Evolutionary conservation across 2,113 vertebrate species (phyloP), one percentile per base, ranked within the genome.

Genomic region (Leptosomus discolor): DNA sequence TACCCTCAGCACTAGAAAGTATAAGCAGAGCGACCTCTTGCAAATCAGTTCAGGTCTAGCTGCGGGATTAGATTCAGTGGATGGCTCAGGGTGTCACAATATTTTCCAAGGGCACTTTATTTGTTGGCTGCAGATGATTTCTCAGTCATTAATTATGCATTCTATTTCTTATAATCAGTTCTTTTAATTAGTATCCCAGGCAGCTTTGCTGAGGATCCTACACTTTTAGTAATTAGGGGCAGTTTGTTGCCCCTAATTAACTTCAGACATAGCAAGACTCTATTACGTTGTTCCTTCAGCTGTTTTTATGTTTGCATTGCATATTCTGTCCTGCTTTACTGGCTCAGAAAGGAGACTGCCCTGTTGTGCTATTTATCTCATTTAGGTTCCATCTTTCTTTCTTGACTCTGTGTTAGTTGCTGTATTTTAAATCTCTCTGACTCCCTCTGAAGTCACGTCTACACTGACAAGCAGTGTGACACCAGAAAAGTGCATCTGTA

Each of bases 201-300:
- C 85, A 94, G 92, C 88, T 92, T 94, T 85, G 84, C 78, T 77
- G 26, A 93, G 15, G 50, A 95, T 93, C 78, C 88, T 78, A 90
- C 88, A 90, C 71, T 96, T 94, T 17, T 18, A 95, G 77, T 95
- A 95, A 97, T 95, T 69, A 96, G 60, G 93, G 95, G 90, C 82
- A 95, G 81, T 90, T 92, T 95, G 79, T 57, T 97, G 90, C 68
- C 81, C 94, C 85, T 97, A 95, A 97, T 96, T 97, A 97, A 94
- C 90, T 95, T 92, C 85, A 95, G 78, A 79, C 58, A 77, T 41
- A 94, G 63, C 29, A 61, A 90, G 87, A 85, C 32, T 86, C 54
- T 69, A 94, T 65, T 76, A 85, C 92, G 94, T 91, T 50, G 46
- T 91, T 82, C 75, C 54, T 96, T 92, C 78, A 91, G 61, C 61